phyloP scores from a whole-genome alignment of 2,113 vertebrate species.

The Tupaia tana region DNA sequence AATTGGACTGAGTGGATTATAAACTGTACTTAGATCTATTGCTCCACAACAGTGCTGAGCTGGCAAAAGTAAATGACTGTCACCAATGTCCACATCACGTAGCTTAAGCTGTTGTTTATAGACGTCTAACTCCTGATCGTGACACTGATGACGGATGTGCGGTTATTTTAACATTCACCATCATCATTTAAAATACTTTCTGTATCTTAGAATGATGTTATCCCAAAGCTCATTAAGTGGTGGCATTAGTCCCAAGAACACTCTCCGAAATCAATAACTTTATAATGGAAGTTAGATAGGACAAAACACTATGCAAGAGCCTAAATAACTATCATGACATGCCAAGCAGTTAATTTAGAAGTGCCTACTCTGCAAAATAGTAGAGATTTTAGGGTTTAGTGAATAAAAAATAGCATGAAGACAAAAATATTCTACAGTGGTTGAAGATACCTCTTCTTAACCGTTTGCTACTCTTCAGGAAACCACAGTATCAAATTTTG shows the following conservation, averaged over 20 bases:
- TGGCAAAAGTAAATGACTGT: background rate
- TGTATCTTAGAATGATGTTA: background rate
- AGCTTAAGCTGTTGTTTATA: background rate
- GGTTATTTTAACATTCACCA: background rate
- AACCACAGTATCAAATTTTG: background rate
- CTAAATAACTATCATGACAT: background rate
- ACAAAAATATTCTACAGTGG: background rate
- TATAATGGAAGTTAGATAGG: background rate
- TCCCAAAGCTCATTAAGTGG: slow-evolving; percentile 32
- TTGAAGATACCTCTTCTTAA: background rate
- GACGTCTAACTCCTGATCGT: background rate
- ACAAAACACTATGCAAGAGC: background rate
- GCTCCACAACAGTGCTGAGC: background rate
- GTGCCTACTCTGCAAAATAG: background rate
- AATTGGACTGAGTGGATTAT: background rate
- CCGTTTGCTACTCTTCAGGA: background rate
- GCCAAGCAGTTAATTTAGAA: background rate
- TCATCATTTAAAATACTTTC: background rate
- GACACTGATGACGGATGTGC: background rate
- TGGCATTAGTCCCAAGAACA: background rate
- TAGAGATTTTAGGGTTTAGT: background rate
- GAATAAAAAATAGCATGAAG: background rate
- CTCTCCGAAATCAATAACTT: slow-evolving; percentile 35
- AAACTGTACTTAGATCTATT: background rate
- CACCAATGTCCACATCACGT: background rate